Conservation (phyloP, 2,888 invertebrate genomes). For the Pteria penguin region DNA sequence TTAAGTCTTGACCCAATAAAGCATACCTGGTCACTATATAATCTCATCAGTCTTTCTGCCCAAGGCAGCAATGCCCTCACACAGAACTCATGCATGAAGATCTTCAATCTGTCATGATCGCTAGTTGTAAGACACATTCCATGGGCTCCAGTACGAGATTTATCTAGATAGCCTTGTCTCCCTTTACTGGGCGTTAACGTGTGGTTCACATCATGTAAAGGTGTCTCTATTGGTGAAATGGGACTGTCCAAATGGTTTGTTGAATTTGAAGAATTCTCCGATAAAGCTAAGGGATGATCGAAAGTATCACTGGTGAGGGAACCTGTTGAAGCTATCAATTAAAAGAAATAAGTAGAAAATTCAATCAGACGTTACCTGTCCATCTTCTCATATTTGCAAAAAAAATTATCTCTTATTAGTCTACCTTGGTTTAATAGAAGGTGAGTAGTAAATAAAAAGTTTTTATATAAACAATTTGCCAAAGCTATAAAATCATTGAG, state of each 20-base stretch:
- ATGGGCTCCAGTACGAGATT: constrained; percentile 57
- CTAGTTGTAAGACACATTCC: constrained; percentile 86
- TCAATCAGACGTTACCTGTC: no score
- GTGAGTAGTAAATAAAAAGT: no score
- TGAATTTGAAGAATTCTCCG: constrained; percentile 49
- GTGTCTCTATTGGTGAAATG: constrained; percentile 28
- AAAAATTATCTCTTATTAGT: no score
- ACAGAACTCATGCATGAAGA: constrained; percentile 92
- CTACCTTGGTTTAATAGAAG: no score
- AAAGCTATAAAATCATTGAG: no score
- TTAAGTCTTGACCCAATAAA: not conserved
- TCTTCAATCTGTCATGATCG: constrained; percentile 92
- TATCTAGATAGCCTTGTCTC: constrained; percentile 11
- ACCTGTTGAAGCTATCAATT: constrained; percentile 33
- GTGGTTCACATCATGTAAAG: constrained; percentile 20
- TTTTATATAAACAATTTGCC: no score
- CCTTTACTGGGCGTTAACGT: constrained; percentile 5
- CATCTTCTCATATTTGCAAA: no score
- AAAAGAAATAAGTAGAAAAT: no score
- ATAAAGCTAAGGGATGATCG: constrained; percentile 68
- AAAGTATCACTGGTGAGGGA: constrained; percentile 52
- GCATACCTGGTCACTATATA: constrained; percentile 81
- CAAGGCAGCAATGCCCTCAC: constrained; percentile 92
- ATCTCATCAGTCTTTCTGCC: constrained; percentile 92
- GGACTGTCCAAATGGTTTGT: constrained; percentile 49